A percentile compares a stretch with the other conserved stretches of the same genome.
Conservation (phyloP, 2,797 vertebrate species). For the Dryobates pubescens region DNA sequence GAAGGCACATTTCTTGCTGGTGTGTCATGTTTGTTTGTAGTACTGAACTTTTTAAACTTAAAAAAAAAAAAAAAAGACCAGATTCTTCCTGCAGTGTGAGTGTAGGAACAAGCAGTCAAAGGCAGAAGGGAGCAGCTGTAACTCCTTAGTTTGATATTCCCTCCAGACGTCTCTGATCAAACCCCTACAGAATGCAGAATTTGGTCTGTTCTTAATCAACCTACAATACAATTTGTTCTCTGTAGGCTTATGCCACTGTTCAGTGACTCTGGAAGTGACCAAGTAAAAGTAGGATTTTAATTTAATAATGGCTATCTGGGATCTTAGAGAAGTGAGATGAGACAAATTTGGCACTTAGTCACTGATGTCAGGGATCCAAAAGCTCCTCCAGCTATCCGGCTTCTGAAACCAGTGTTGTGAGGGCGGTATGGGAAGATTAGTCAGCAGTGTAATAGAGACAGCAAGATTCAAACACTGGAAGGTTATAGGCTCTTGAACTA, state of each 20-base stretch:
- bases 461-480: background rate
- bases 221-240: background rate
- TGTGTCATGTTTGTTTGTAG: background rate
- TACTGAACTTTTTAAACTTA: too few species aligned
- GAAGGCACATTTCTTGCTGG: background rate
- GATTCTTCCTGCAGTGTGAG: background rate
- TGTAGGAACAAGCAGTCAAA: background rate
- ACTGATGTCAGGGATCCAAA: background rate
- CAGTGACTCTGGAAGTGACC: background rate
- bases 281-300: background rate
- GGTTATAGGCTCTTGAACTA: fast-evolving
- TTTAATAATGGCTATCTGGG: background rate
- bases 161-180: background rate
- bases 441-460: background rate
- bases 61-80: background rate
- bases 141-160: background rate
- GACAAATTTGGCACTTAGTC: background rate
- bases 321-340: background rate
- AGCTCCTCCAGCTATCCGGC: background rate
- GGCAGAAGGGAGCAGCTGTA: background rate
- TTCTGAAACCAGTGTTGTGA: background rate
- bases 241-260: background rate
- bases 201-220: background rate
- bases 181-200: background rate
- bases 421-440: background rate